Base-by-base conservation (phyloP, 2,113 vertebrate genomes). In the Prionailurus bengalensis region DNA sequence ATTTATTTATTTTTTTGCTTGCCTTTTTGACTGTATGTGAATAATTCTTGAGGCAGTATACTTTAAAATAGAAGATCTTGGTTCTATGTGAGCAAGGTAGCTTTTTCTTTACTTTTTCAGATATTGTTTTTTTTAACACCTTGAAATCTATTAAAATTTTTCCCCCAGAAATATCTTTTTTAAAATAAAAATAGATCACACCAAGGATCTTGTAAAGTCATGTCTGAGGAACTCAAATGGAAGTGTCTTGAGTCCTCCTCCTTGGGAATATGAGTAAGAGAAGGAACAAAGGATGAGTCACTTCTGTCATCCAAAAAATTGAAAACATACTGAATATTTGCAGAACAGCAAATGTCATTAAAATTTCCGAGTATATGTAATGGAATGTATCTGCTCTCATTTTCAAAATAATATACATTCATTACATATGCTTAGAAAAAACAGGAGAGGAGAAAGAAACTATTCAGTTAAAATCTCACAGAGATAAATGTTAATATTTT, bases 241-340 rank as follows among this genome's bases (percentile, higher is more conserved):
- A 61, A 92, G 14, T 78, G 79, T 89, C 82, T 93, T 51, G 17
- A 81, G 83, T 91, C 66, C 17, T 11, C 10, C 21, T 79, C 70
- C 81, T 80, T 84, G 87, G 92, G 92, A 91, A 81, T 66, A 48
- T 91, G 94, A 96, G 79, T 96, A 96, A 96, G 83, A 78, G 15
- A 19, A 23, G 39, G 73, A 92, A 96, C 27, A 94, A 90, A 96
- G 3, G 7, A n/a, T 90, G 97, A 96, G 42, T 97, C 79, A 93
- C 11, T 82, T 84, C 21, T 81, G 48, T 95, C 71, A 89, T 55
- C 79, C 51, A 31, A 78, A 94, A 76, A 58, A 39, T 13, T 61
- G 19, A 93, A 95, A 94, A 65, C 70, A 8, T 84, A 71, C 3
- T 21, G 45, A 79, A 16, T 65, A 73, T 68, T 96, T 93, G 86